Evolutionary conservation across 2,797 vertebrate species (phyloP).

Genomic region (Percopsis omiscomaycus): DNA sequence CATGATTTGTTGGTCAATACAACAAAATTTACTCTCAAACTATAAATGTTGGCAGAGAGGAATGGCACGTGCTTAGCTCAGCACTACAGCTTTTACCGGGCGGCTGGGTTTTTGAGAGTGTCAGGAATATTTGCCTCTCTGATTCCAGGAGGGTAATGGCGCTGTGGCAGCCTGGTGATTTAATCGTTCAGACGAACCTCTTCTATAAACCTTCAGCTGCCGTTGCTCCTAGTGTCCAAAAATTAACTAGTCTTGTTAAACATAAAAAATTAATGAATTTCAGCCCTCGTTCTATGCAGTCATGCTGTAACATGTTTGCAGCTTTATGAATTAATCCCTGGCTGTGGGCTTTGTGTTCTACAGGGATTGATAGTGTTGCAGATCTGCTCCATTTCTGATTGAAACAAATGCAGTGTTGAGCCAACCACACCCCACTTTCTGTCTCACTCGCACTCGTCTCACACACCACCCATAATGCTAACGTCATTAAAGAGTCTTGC

Average conservation of each 20-base stretch:
- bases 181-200: slow-evolving; percentile 51
- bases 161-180: slow-evolving; percentile 59
- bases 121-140: slow-evolving; percentile 62
- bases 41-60: slow-evolving; percentile 56
- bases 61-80: slow-evolving; percentile 60
- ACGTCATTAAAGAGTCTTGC: slow-evolving; percentile 23
- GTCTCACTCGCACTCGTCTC: slow-evolving; percentile 6
- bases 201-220: slow-evolving; percentile 34
- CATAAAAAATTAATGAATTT: neutral
- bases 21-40: slow-evolving; percentile 59
- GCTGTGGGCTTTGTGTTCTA: slow-evolving; percentile 50
- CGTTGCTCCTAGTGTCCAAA: slow-evolving; percentile 44
- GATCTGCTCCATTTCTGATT: slow-evolving; percentile 53
- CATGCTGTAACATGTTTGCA: slow-evolving; percentile 59
- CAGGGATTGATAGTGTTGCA: slow-evolving; percentile 49
- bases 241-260: slow-evolving; percentile 27
- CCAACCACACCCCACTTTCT: slow-evolving; percentile 32
- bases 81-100: slow-evolving; percentile 50
- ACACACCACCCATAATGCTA: neutral
- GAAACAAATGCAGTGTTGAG: slow-evolving; percentile 31
- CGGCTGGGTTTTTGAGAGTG: slow-evolving; percentile 59
- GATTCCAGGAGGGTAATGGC: slow-evolving; percentile 54
- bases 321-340: slow-evolving; percentile 66
- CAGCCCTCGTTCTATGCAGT: slow-evolving; percentile 26
- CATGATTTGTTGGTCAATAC: slow-evolving; percentile 65